Base-by-base conservation (phyloP, 2,797 vertebrate species). In the Dendrocincla fuliginosa region DNA sequence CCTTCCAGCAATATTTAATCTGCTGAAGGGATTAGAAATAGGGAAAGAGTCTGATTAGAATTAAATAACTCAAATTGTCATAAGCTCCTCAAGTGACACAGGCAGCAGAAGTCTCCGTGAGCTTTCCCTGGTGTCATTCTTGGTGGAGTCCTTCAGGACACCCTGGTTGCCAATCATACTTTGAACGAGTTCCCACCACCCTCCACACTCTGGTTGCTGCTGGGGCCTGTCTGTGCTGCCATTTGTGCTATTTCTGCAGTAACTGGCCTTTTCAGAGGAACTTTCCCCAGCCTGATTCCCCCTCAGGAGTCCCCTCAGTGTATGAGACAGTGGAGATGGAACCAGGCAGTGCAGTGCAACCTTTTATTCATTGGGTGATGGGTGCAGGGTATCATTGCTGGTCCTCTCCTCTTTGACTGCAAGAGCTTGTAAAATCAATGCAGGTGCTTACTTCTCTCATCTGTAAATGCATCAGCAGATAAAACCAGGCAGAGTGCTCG, bases 21-120 rank as follows among this genome's bases (percentile, higher is more conserved):
- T 90, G 50, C 49, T 76, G 61, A 73, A 81, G 63, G 69, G 73
- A 90, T 93, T 94, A 88, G 88, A 88, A 93, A 93, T 69, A 59
- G 44, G 69, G 47, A 73, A 95, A 88, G 46, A 25, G 70, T 88
- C 74, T 92, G 6, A 71, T 87, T 89, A 41, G 37, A 89, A 81
- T 59, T 41, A 83, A 92, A 86, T 71, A 76, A 87, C 55, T 37
- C 32, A 78, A 89, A 47, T 57, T 82, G 30, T 56, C 53, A 41
- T 39, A 37, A 83, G 35, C 53, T 89, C 7, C 3, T 50, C 15
- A 35, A 82, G 44, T 37, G 39, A 61, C 11, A 3, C 8, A 78
- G 41, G 22, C 49, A 86, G 61, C 61, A 86, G 82, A 78, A 84
- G 27, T 10, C 9, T 5, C 59, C 4, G 11, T 13, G 42, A 83